phyloP scores from a whole-genome alignment of 2,113 vertebrate genomes.

The Alosa alosa region DNA sequence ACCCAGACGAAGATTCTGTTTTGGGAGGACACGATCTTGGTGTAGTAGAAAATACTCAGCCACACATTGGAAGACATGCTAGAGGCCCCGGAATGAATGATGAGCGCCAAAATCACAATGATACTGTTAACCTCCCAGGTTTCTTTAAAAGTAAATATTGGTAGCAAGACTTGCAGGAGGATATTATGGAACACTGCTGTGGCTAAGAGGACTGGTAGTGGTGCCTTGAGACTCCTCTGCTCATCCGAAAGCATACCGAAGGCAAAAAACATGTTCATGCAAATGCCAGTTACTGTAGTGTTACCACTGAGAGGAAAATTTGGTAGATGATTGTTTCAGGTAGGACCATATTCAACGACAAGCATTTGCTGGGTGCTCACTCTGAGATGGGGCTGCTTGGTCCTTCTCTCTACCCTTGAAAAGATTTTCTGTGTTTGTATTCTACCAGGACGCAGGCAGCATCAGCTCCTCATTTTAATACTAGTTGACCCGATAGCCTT shows the following conservation, averaged over 20 bases:
- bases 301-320: neutral
- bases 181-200: neutral
- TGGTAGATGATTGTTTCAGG: neutral
- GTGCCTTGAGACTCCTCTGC: neutral
- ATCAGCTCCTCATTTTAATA: neutral
- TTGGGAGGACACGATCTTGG: constrained; percentile 39
- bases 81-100: constrained; percentile 17
- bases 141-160: neutral
- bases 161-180: neutral
- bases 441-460: neutral
- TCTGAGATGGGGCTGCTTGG: neutral
- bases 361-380: neutral
- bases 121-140: neutral
- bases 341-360: neutral
- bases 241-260: neutral
- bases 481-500: neutral
- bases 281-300: neutral
- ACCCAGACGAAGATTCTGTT: constrained; percentile 20
- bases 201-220: neutral
- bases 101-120: neutral
- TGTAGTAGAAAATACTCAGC: constrained; percentile 47
- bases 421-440: neutral
- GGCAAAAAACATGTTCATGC: constrained; percentile 3
- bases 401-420: neutral
- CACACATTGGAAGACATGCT: constrained; percentile 37